A percentile compares a stretch with the other conserved stretches of the same genome.
Evolutionary conservation across 92 coral and sea anemone species (phyloP).

Genomic region (Porites cylindrica): DNA sequence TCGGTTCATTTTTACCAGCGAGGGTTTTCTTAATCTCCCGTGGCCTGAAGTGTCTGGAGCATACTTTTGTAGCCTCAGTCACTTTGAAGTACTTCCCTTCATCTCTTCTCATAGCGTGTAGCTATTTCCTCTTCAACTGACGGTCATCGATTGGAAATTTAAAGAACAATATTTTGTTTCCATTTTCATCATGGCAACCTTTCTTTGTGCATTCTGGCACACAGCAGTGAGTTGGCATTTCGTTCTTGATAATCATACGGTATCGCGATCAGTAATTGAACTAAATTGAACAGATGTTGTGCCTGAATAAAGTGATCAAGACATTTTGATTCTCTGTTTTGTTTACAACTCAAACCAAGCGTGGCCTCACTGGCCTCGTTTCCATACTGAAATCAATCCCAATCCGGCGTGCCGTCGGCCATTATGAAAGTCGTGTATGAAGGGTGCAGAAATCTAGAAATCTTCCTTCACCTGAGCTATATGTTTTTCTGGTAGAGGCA

Average conservation of each 20-base stretch:
- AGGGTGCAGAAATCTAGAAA: too few relatives aligned
- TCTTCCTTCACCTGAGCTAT: too few relatives aligned
- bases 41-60: constrained; percentile 75
- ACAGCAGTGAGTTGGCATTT: constrained; percentile 54
- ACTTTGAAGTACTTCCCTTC: constrained; percentile 58
- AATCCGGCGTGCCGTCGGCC: too few relatives aligned
- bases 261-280: constrained; percentile 19
- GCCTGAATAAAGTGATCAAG: too few relatives aligned
- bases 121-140: constrained; percentile 58
- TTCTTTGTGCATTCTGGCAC: constrained; percentile 33
- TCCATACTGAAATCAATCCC: constrained; percentile 22
- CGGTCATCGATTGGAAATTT: constrained; percentile 56
- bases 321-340: not conserved
- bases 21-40: constrained; percentile 68
- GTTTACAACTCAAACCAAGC: constrained; percentile 25
- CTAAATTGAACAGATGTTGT: not conserved
- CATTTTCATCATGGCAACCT: constrained; percentile 47
- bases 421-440: not conserved
- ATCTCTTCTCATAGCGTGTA: constrained; percentile 72
- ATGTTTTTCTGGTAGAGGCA: too few relatives aligned
- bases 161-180: not conserved
- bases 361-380: constrained; percentile 26
- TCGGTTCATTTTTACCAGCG: constrained; percentile 53
- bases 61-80: constrained; percentile 53
- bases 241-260: constrained; percentile 20